A percentile compares a stretch with the other conserved stretches of the same genome.
These are phyloP conservation scores for Miltochrista miniata DNA, from an alignment of 2,888 invertebrate genomes.

Conservation along the genomic window DNA sequence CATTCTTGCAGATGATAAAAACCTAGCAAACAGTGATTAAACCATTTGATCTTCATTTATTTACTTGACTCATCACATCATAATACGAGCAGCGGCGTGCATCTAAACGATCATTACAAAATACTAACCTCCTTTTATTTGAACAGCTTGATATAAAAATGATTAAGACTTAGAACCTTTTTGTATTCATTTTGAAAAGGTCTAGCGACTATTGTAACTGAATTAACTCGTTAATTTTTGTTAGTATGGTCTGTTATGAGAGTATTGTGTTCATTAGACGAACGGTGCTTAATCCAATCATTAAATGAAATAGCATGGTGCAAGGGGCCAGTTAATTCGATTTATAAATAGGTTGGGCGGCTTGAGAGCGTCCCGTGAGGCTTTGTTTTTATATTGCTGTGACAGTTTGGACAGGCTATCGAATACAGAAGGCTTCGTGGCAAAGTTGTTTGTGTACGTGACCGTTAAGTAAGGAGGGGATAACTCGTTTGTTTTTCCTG, in stretches of 20 bases:
- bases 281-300: constrained; percentile 17
- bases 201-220: constrained; percentile 3
- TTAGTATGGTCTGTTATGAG: constrained; percentile 11
- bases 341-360: constrained; percentile 13
- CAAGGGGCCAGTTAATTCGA: constrained; percentile 15
- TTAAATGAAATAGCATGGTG: constrained; percentile 12
- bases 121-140: too few species aligned
- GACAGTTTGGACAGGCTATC: constrained; percentile 13
- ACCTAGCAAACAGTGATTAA: too few species aligned
- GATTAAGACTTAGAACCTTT: not conserved
- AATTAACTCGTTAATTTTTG: constrained; percentile 16
- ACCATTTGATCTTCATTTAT: too few species aligned
- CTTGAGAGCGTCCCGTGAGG: constrained; percentile 3
- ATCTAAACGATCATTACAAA: too few species aligned
- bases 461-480: constrained; percentile 3
- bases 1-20: too few species aligned
- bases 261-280: constrained; percentile 10
- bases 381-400: constrained; percentile 13
- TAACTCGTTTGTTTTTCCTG: not conserved
- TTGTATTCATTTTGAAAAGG: not conserved
- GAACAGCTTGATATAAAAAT: not conserved
- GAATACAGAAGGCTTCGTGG: constrained; percentile 10
- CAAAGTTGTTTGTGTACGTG: constrained; percentile 6
- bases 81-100: too few species aligned
- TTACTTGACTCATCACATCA: too few species aligned